Evolutionary conservation across 1,140 invertebrate species (phyloP).

Genomic region (Tachypleus tridentatus): DNA sequence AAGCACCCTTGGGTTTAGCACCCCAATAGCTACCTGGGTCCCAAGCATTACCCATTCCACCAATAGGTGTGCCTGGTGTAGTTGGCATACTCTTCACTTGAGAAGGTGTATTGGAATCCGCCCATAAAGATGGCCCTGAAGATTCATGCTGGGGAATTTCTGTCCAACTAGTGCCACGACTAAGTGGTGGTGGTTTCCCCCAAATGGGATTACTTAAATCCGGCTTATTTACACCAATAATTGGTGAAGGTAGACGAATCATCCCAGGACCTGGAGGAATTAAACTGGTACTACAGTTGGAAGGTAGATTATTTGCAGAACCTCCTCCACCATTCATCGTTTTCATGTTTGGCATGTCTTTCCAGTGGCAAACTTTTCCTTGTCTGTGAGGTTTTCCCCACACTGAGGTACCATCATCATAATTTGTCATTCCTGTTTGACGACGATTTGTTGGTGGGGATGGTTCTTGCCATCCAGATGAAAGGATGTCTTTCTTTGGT

Average conservation of each 20-base stretch:
- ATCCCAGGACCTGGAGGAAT: slow-evolving; percentile 24
- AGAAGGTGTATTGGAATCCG: slow-evolving; percentile 36
- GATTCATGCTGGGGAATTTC: slow-evolving; percentile 33
- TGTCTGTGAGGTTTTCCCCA: slow-evolving; percentile 62
- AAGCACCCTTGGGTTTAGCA: slow-evolving; percentile 46
- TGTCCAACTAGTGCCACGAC: slow-evolving; percentile 15
- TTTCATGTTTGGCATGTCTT: slow-evolving; percentile 42
- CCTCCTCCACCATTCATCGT: slow-evolving; percentile 27
- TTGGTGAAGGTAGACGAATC: slow-evolving; percentile 26
- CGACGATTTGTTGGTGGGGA: slow-evolving; percentile 56
- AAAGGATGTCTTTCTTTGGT: slow-evolving; percentile 30
- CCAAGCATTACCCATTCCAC: slow-evolving; percentile 30
- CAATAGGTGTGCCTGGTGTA: slow-evolving; percentile 9
- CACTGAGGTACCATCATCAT: slow-evolving; percentile 80
- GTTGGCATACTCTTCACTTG: slow-evolving; percentile 18
- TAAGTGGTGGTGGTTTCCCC: slow-evolving; percentile 16
- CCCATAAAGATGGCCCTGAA: slow-evolving; percentile 46
- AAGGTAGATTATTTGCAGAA: slow-evolving; percentile 28
- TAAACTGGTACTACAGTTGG: not conserved
- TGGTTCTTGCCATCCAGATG: slow-evolving; percentile 78
- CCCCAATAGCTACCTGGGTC: slow-evolving; percentile 30
- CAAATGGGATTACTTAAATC: slow-evolving; percentile 17
- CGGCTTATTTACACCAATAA: slow-evolving; percentile 20
- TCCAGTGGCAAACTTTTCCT: slow-evolving; percentile 55
- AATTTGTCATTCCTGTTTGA: slow-evolving; percentile 4